Evolutionary conservation across 2,113 vertebrate genomes (phyloP), one percentile per base, ranked within the genome.

Genomic region (Platycercus adscitus): DNA sequence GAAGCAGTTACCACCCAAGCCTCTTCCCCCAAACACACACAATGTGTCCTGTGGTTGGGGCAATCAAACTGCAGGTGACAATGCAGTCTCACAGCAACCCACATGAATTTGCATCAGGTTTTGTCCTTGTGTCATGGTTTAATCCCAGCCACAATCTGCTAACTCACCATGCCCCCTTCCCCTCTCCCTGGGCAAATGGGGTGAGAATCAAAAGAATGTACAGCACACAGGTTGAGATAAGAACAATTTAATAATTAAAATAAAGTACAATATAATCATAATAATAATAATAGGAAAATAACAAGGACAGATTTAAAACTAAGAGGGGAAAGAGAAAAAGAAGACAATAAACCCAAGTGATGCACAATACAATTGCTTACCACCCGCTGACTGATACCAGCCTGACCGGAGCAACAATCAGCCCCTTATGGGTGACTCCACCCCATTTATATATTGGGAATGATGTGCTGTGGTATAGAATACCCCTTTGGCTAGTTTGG

Each of bases 91-190:
- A 39, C 21, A 87, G 37, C 21, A 81, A 11, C 17, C 50, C 66
- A 3, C 0, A 0, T 9, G 46, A 70, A 49, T 7, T 24, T 78
- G 11, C 21, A 29, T 25, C 55, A n/a, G 10, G 3, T 71, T 91
- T 84, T 78, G 5, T 50, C 41, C 41, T 76, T 35, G 13, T 35
- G 56, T 58, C 21, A 58, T 58, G 21, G 33, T 35, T 35, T 58
- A 35, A 58, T 13, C 33, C 56, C 56, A 58, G 33, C 9, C 56
- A 58, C n/a, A 58, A 58, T 20, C 56, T 58, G 33, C 56, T 58
- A n/a, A 35, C 13, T 58, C 33, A 24, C 33, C 33, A 35, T 58
- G 20, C 21, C 33, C 33, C 6, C 9, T 24, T 58, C 21, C 56
- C 33, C 13, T 58, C 56, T 35, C 21, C 56, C 56, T 58, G 21